These are phyloP conservation scores for Catonia carolina DNA, from an alignment of 2,888 invertebrate genomes.

Conservation along the genomic window DNA sequence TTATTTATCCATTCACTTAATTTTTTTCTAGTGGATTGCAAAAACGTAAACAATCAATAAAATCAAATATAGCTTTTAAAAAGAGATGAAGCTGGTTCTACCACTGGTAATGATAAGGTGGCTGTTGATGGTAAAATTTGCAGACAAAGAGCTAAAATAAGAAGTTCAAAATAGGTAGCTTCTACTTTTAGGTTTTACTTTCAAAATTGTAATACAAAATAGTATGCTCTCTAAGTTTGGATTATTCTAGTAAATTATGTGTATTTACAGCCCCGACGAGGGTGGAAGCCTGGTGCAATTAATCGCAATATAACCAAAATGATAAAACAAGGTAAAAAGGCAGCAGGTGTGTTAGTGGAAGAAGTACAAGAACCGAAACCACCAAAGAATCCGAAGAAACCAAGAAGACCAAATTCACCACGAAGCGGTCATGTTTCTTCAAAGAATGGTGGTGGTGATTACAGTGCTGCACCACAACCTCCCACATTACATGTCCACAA, in stretches of 20 bases:
- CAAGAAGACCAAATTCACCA: not conserved
- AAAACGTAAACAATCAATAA: too few species aligned
- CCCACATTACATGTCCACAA: slow-evolving; percentile 6
- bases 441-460: not conserved
- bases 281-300: slow-evolving; percentile 16
- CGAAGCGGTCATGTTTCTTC: not conserved
- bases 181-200: too few species aligned
- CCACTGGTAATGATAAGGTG: too few species aligned
- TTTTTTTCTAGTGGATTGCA: too few species aligned
- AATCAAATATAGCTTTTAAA: too few species aligned
- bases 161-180: too few species aligned
- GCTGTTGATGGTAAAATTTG: too few species aligned
- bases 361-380: slow-evolving; percentile 1
- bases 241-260: not conserved
- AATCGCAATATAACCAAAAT: not conserved
- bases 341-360: slow-evolving; percentile 11
- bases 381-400: not conserved
- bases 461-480: not conserved
- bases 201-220: too few species aligned
- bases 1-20: too few species aligned
- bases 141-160: too few species aligned
- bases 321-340: not conserved
- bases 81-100: too few species aligned
- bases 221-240: too few species aligned
- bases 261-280: slow-evolving; percentile 7